Evolutionary conservation across 2,888 invertebrate genomes (phyloP).

Genomic region (Zaprionus bogoriensis): DNA sequence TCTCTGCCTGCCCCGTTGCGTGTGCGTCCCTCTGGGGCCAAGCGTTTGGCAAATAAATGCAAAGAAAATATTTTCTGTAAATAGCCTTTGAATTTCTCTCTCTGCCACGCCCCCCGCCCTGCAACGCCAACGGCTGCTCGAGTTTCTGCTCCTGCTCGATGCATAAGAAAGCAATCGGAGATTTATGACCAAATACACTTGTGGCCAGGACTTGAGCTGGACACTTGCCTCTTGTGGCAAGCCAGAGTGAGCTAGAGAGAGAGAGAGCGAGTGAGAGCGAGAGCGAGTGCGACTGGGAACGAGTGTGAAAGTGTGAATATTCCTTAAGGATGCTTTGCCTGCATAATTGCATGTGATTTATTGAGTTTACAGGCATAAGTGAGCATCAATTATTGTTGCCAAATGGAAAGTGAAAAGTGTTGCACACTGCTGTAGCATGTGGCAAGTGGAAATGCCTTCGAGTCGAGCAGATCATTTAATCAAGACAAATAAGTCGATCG

Average conservation of each 20-base stretch:
- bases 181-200: constrained; percentile 70
- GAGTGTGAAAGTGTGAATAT: constrained; percentile 75
- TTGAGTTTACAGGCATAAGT: constrained; percentile 50
- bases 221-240: constrained; percentile 12
- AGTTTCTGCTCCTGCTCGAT: constrained; percentile 1
- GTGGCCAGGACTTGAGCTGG: constrained; percentile 44
- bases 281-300: constrained; percentile 30
- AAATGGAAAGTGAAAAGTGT: constrained; percentile 65
- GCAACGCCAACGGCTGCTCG: not conserved
- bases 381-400: constrained; percentile 16
- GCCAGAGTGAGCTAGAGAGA: not conserved
- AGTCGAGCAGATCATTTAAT: not conserved
- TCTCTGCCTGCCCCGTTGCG: constrained; percentile 13
- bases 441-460: not conserved
- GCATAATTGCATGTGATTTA: constrained; percentile 75
- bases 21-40: constrained; percentile 52
- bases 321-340: constrained; percentile 74
- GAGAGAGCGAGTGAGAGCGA: too few species aligned
- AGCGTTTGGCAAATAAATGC: constrained; percentile 60
- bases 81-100: constrained; percentile 60
- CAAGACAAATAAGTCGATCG: constrained; percentile 10
- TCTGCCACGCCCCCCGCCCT: not conserved
- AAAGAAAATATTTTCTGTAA: constrained; percentile 74
- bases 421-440: constrained; percentile 1
- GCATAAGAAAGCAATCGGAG: constrained; percentile 71